Evolutionary conservation across 2,113 vertebrate species (phyloP).

Genomic region (Saimiri boliviensis): DNA sequence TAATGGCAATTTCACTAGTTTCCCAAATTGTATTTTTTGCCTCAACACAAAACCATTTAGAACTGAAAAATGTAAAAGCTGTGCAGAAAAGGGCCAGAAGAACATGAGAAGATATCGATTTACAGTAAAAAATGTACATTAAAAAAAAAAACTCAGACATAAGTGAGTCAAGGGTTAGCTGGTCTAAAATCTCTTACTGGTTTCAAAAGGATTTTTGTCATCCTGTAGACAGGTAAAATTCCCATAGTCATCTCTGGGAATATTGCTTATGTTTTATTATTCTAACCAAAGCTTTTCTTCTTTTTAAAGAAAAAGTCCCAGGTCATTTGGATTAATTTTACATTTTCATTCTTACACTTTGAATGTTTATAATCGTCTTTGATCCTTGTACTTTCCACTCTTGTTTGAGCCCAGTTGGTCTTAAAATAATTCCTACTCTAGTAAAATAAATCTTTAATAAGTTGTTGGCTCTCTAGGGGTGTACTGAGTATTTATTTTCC

Average conservation of each 20-base stretch:
- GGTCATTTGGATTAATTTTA: slow-evolving; percentile 38
- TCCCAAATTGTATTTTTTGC: neutral
- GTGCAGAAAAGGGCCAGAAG: neutral
- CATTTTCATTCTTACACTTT: neutral
- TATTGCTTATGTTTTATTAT: neutral
- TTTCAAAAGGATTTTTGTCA: slow-evolving; percentile 17
- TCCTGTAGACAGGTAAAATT: neutral
- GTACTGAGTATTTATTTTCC: neutral
- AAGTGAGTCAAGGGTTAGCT: neutral
- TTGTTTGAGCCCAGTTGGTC: neutral
- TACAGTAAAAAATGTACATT: neutral
- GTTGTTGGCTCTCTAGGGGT: slow-evolving; percentile 20
- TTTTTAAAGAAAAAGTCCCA: neutral
- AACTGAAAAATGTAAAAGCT: neutral
- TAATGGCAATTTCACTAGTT: neutral
- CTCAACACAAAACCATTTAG: neutral
- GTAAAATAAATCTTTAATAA: slow-evolving; percentile 30
- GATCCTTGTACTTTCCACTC: slow-evolving; percentile 47
- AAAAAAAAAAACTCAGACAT: neutral
- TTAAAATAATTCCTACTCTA: slow-evolving; percentile 34
- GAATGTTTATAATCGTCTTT: slow-evolving; percentile 45
- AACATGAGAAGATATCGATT: neutral
- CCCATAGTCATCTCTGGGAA: neutral
- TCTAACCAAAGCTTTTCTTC: neutral
- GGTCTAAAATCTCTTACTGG: neutral